Percentiles rank a stretch among this genome's conserved stretches.
These are phyloP conservation scores for Pollachius pollachius DNA, from an alignment of 2,113 vertebrate species.

Conservation along the genomic window DNA sequence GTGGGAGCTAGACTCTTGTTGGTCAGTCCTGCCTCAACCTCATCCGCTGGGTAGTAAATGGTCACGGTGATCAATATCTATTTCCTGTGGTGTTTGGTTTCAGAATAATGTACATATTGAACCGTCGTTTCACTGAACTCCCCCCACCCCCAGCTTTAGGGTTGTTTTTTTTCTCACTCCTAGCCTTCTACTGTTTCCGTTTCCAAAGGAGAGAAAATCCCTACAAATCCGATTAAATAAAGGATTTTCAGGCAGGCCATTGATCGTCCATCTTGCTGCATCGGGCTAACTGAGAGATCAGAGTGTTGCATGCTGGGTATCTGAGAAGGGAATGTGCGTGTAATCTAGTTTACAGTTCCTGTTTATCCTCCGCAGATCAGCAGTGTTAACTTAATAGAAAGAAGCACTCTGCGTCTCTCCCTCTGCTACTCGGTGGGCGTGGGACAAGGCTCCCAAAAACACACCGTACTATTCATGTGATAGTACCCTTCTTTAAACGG, in stretches of 20 bases:
- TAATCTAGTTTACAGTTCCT: constrained; percentile 72
- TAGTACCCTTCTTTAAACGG: no score
- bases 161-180: constrained; percentile 45
- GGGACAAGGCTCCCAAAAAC: constrained; percentile 44
- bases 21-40: constrained; percentile 1
- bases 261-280: constrained; percentile 63
- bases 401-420: constrained; percentile 61
- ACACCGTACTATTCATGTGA: constrained; percentile 6
- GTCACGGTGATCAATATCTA: constrained; percentile 69
- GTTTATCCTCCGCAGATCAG: constrained; percentile 74
- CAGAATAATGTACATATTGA: constrained; percentile 64
- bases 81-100: constrained; percentile 70
- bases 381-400: constrained; percentile 67
- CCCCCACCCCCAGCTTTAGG: constrained; percentile 35
- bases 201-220: constrained; percentile 68
- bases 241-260: constrained; percentile 68
- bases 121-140: constrained; percentile 70
- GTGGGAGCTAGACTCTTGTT: constrained; percentile 26
- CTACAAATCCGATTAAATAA: constrained; percentile 72
- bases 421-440: constrained; percentile 27
- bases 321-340: constrained; percentile 69
- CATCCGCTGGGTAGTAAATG: constrained; percentile 65
- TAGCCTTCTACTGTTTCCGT: constrained; percentile 56
- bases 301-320: constrained; percentile 63
- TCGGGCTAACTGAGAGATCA: constrained; percentile 62